phyloP scores from a whole-genome alignment of 2,113 vertebrate species.

The Silurus asotus region DNA sequence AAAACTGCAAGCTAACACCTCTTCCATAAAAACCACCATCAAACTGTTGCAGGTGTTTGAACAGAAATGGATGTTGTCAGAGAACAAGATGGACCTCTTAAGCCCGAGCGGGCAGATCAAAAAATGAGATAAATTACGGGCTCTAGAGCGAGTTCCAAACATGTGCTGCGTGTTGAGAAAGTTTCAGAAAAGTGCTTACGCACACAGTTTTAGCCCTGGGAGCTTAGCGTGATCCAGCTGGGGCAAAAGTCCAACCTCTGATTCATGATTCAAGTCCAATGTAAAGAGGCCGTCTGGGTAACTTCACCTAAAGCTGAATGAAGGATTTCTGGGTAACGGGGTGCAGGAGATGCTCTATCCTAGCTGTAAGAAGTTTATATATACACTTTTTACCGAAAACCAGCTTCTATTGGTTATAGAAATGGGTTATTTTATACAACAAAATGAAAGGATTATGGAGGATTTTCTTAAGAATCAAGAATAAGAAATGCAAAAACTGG shows the following conservation, averaged over 20 bases:
- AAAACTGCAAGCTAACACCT: conserved; percentile 26
- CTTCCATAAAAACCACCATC: conserved; percentile 34
- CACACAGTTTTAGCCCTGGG: conserved; percentile 10
- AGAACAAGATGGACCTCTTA: conserved; percentile 17
- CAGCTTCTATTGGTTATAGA: not conserved
- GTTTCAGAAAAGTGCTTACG: conserved; percentile 43
- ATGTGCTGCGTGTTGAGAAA: conserved; percentile 35
- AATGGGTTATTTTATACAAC: too few species aligned
- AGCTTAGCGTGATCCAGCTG: conserved; percentile 40
- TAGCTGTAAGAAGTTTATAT: not conserved
- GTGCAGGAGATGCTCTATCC: not conserved
- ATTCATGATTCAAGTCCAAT: conserved; percentile 23
- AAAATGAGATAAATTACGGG: conserved; percentile 26
- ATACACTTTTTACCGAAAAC: not conserved
- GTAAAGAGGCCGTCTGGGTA: conserved; percentile 6
- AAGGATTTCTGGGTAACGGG: not conserved
- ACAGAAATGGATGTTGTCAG: conserved; percentile 35
- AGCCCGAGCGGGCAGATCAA: conserved; percentile 27
- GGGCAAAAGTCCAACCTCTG: conserved; percentile 36
- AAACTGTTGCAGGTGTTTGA: conserved; percentile 45
- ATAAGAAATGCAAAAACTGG: not conserved
- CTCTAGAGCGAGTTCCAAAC: conserved; percentile 38
- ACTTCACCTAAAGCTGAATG: not conserved
- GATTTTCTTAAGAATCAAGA: not conserved
- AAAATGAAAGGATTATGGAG: not conserved